Conservation (phyloP, 2,797 vertebrate species). For the Microchirus variegatus region DNA sequence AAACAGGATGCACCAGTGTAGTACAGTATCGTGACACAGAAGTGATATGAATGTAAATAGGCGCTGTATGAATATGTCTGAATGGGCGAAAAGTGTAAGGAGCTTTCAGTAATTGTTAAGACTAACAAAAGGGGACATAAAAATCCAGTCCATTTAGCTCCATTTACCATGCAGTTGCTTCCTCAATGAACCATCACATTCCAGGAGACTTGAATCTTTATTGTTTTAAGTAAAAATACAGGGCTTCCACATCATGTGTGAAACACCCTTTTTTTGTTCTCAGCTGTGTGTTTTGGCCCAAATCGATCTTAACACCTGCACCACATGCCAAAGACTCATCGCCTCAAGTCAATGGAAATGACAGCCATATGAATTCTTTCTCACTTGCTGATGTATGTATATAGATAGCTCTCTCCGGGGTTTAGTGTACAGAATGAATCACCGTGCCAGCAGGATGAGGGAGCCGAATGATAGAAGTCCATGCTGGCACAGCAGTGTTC, state of each 20-base stretch:
- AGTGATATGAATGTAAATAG: not conserved
- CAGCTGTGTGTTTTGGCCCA: not conserved
- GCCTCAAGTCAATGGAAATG: slow-evolving; percentile 28
- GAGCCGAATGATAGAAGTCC: slow-evolving; percentile 34
- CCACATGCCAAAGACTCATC: slow-evolving; percentile 7
- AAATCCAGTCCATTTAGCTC: not conserved
- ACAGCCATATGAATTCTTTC: slow-evolving; percentile 32
- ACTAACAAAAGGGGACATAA: no score
- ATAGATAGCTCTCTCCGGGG: slow-evolving; percentile 30
- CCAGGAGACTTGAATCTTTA: slow-evolving; percentile 18
- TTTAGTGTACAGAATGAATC: slow-evolving; percentile 40
- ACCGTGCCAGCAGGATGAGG: slow-evolving; percentile 12
- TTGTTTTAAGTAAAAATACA: slow-evolving; percentile 19
- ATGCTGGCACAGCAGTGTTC: slow-evolving; percentile 10
- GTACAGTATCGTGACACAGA: not conserved
- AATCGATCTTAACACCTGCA: slow-evolving; percentile 46
- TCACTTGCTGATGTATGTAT: slow-evolving; percentile 44
- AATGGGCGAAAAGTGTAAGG: no score
- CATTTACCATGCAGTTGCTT: not conserved
- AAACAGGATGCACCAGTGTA: not conserved
- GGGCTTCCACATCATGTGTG: slow-evolving; percentile 4
- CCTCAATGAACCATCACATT: not conserved
- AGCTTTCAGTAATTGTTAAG: no score
- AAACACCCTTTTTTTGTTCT: slow-evolving; percentile 9
- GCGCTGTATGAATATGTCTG: not conserved